These are phyloP conservation scores for Leptopilina myrica DNA, from an alignment of 2,888 invertebrate genomes.

Conservation along the genomic window DNA sequence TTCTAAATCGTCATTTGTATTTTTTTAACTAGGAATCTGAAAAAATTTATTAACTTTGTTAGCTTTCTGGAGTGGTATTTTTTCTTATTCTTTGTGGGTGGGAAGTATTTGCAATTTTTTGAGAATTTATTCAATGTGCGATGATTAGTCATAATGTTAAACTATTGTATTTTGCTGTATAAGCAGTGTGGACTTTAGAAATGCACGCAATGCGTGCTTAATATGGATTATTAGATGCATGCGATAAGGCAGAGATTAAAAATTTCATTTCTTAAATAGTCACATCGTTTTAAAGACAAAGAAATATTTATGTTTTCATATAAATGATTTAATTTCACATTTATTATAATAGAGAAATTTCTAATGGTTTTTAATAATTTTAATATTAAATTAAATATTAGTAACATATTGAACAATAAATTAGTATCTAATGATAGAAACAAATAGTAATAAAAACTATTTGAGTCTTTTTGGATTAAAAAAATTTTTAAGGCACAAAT, in stretches of 20 bases:
- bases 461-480: too few relatives aligned
- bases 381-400: too few relatives aligned
- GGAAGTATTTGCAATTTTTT: neutral
- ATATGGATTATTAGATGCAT: conserved; percentile 7
- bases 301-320: too few relatives aligned
- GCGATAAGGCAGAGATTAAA: conserved; percentile 12
- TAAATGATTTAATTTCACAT: too few relatives aligned
- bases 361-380: too few relatives aligned
- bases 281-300: too few relatives aligned
- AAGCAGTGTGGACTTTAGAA: neutral
- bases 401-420: too few relatives aligned
- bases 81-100: neutral
- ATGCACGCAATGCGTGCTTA: conserved; percentile 24
- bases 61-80: neutral
- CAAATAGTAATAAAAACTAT: too few relatives aligned
- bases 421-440: too few relatives aligned
- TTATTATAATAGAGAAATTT: too few relatives aligned
- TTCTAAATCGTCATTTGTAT: conserved; percentile 17
- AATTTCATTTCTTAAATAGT: neutral
- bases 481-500: too few relatives aligned
- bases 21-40: conserved; percentile 7
- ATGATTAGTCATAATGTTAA: conserved; percentile 3
- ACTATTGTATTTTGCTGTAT: conserved; percentile 6
- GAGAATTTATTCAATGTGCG: conserved; percentile 22
- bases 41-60: conserved; percentile 19